Evolutionary conservation across 2,888 invertebrate genomes (phyloP).

Genomic region (Pherbina coryleti): DNA sequence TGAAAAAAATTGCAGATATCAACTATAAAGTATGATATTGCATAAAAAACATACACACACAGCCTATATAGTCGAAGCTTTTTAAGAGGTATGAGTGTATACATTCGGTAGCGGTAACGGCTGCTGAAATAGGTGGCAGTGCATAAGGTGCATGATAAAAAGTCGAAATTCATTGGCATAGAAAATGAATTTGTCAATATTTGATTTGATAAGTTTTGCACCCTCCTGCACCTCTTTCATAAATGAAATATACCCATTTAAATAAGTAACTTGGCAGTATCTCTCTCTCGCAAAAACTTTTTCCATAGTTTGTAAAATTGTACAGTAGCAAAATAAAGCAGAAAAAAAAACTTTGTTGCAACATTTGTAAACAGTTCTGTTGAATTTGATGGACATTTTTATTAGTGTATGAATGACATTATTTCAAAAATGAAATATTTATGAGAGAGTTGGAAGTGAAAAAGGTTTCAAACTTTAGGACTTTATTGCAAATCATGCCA

Average conservation of each 20-base stretch:
- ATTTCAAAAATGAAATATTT: no score
- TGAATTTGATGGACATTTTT: no score
- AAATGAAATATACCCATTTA: background rate
- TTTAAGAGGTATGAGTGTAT: background rate
- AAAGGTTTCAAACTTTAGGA: no score
- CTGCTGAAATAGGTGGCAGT: background rate
- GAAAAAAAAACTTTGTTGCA: no score
- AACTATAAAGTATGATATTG: background rate
- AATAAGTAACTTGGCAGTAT: background rate
- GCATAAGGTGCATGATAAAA: background rate
- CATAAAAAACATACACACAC: background rate
- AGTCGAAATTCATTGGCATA: slow-evolving; percentile 10
- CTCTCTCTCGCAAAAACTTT: no score
- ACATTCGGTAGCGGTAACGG: background rate
- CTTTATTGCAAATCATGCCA: no score
- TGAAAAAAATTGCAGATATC: slow-evolving; percentile 5
- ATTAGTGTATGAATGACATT: no score
- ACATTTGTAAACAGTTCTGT: no score
- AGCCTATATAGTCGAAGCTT: background rate
- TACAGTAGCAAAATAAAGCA: no score
- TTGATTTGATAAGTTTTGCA: background rate
- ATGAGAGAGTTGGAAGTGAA: no score
- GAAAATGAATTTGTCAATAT: slow-evolving; percentile 13
- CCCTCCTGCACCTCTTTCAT: background rate
- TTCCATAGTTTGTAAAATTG: no score